Percentiles rank a stretch among this genome's conserved stretches.
Evolutionary conservation across 1,140 invertebrate species (phyloP).

Genomic region (Drosophila varians): DNA sequence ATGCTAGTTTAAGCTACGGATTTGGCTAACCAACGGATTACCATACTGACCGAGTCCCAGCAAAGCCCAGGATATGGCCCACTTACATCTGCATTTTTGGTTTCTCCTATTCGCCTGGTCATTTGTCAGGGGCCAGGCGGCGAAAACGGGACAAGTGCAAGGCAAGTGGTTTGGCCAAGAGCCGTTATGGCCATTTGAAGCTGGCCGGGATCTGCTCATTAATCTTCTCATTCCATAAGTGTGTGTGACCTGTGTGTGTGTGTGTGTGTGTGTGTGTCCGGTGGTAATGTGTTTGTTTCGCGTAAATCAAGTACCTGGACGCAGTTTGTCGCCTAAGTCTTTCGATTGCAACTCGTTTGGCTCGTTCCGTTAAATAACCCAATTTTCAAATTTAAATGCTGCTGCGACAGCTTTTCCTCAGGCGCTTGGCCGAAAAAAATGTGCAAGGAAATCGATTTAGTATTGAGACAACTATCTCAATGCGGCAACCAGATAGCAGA

Average conservation of each 20-base stretch:
- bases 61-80: conserved; percentile 20
- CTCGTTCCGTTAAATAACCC: conserved; percentile 81
- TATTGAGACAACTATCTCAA: conserved; percentile 13
- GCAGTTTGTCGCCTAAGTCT: conserved; percentile 64
- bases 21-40: conserved; percentile 3
- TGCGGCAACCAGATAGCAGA: conserved; percentile 32
- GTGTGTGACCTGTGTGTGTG: background rate
- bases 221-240: conserved; percentile 10
- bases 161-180: conserved; percentile 51
- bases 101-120: background rate
- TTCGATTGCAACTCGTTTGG: conserved; percentile 50
- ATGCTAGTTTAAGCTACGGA: conserved; percentile 32
- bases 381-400: conserved; percentile 63
- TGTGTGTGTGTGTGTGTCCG: background rate
- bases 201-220: conserved; percentile 32
- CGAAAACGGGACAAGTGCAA: conserved; percentile 60
- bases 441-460: conserved; percentile 46
- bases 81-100: background rate
- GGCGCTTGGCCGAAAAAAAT: conserved; percentile 28
- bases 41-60: background rate
- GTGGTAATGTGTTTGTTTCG: conserved; percentile 35
- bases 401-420: conserved; percentile 55
- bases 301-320: conserved; percentile 42
- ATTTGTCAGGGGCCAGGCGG: conserved; percentile 13
- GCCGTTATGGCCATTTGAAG: conserved; percentile 54